Conservation (phyloP, 1,140 invertebrate genomes). For the Eriocheir sinensis region DNA sequence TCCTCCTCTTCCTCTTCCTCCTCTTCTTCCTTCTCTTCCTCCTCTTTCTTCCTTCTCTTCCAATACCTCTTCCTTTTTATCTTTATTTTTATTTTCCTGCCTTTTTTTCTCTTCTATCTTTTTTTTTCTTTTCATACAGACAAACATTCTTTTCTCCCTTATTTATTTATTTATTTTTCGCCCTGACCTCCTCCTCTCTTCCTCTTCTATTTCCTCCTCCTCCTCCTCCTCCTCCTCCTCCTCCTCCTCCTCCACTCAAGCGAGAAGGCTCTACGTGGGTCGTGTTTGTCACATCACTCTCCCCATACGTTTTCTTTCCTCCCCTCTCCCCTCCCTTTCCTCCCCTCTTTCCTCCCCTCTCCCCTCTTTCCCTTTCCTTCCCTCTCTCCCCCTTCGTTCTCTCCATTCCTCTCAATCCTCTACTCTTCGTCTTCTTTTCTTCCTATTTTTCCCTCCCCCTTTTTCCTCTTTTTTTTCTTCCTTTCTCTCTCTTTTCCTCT, state of each 20-base stretch:
- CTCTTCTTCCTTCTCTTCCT: background rate
- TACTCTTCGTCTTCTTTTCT: too few species aligned
- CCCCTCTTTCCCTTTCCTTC: background rate
- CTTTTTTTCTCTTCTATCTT: too few species aligned
- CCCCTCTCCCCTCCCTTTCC: background rate
- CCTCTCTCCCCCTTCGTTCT: background rate
- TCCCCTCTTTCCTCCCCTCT: too few species aligned
- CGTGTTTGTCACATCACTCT: background rate
- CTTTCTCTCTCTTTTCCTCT: too few species aligned
- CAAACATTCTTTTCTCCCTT: too few species aligned
- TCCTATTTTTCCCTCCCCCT: too few species aligned
- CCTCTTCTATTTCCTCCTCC: background rate
- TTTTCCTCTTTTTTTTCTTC: too few species aligned
- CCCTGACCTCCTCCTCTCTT: too few species aligned
- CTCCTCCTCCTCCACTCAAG: constrained; percentile 4
- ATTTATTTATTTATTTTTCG: too few species aligned
- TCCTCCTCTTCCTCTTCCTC: constrained; percentile 19
- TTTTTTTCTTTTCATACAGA: background rate
- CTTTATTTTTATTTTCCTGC: too few species aligned
- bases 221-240: constrained; percentile 19
- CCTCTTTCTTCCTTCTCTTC: background rate
- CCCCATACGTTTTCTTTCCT: background rate
- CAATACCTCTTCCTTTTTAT: too few species aligned
- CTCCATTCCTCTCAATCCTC: background rate
- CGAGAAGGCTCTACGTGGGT: background rate